Evolutionary conservation across 1,140 invertebrate genomes (phyloP).

Genomic region (Medauroidea extradentata): DNA sequence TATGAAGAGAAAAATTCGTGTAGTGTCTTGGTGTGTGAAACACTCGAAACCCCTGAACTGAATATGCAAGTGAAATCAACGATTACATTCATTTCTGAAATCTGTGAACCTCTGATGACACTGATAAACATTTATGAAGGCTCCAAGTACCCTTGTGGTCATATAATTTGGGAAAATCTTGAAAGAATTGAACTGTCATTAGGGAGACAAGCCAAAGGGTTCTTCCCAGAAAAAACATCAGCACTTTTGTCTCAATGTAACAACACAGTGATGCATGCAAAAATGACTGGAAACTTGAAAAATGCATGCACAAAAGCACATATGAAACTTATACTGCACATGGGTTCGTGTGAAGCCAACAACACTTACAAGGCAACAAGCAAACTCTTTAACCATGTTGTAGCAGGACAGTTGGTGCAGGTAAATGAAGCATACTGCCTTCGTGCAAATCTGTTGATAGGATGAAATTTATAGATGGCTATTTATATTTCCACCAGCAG

Average conservation of each 20-base stretch:
- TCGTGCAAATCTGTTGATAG: not conserved
- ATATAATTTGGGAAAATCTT: not conserved
- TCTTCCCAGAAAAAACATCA: not conserved
- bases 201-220: not conserved
- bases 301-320: not conserved
- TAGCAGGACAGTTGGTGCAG: not conserved
- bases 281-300: not conserved
- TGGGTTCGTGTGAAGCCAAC: not conserved
- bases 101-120: not conserved
- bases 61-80: not conserved
- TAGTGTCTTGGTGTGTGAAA: not conserved
- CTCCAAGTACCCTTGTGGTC: constrained; percentile 2
- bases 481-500: not conserved
- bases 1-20: not conserved
- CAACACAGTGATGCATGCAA: not conserved
- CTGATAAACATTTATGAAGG: not conserved
- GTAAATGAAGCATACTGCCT: not conserved
- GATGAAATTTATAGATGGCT: not conserved
- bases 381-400: not conserved
- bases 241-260: not conserved
- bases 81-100: not conserved
- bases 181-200: not conserved
- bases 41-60: not conserved
- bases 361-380: not conserved
- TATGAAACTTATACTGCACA: not conserved